Percentiles rank a stretch among this genome's conserved stretches.
phyloP scores from a whole-genome alignment of 2,888 invertebrate genomes.

The Ectobius pallidus region DNA sequence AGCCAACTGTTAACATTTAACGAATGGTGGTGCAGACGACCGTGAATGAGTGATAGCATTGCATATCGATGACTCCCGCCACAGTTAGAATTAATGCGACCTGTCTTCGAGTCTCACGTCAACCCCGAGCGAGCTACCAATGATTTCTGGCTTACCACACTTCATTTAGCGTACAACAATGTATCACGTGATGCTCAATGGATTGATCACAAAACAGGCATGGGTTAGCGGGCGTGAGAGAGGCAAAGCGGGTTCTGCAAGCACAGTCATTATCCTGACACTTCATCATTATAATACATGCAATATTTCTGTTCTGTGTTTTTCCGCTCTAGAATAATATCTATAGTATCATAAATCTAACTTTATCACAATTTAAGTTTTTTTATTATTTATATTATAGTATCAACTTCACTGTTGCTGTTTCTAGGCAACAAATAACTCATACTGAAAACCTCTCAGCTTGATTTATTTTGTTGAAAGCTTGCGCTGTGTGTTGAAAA shows the following conservation, averaged over 20 bases:
- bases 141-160: conserved; percentile 14
- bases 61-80: conserved; percentile 7
- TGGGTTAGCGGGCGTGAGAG: no score
- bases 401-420: no score
- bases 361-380: no score
- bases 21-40: conserved; percentile 20
- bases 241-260: no score
- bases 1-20: conserved; percentile 22
- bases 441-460: no score
- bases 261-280: background rate
- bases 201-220: conserved; percentile 13
- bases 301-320: background rate
- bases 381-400: no score
- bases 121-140: conserved; percentile 3
- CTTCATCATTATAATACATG: background rate
- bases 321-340: background rate
- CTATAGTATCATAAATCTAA: background rate
- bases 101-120: conserved; percentile 10
- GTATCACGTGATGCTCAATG: conserved; percentile 16
- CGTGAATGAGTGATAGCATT: conserved; percentile 19
- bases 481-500: no score
- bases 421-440: no score
- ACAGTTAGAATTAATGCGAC: conserved; percentile 10
- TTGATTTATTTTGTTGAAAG: no score
- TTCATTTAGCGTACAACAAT: conserved; percentile 14